These are phyloP conservation scores for Mesorhabditis spiculigera DNA, from an alignment of 2,888 invertebrate genomes.

Conservation along the genomic window DNA sequence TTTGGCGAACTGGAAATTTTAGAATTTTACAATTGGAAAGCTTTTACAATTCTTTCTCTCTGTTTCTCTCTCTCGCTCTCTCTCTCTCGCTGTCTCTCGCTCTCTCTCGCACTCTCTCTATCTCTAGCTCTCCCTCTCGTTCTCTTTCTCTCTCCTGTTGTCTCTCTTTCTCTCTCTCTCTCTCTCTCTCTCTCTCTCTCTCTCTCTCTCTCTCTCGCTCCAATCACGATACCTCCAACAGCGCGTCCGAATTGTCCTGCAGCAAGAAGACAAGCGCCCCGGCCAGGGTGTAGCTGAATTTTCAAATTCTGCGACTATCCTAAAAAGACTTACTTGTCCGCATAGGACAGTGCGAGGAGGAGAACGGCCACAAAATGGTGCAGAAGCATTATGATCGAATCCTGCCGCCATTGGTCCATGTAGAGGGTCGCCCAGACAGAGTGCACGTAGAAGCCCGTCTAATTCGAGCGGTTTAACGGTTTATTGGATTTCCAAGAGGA, in stretches of 20 bases:
- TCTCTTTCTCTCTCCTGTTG: too few relatives aligned
- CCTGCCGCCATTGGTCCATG: conserved; percentile 61
- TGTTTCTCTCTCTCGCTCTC: too few relatives aligned
- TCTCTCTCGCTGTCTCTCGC: too few relatives aligned
- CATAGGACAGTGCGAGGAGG: conserved; percentile 36
- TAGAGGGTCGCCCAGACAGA: conserved; percentile 62
- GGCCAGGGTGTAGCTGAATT: conserved; percentile 38
- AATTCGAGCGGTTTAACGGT: conserved; percentile 22
- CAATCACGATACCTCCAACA: conserved; percentile 30
- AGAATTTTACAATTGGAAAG: too few relatives aligned
- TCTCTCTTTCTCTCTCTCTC: too few relatives aligned
- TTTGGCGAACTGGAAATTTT: conserved; percentile 30
- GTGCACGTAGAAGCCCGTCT: conserved; percentile 62
- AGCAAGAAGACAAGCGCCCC: conserved; percentile 45
- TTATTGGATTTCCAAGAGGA: background rate
- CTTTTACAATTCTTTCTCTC: too few relatives aligned
- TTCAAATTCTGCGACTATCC: background rate
- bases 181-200: too few relatives aligned
- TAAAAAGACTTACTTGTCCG: conserved; percentile 24
- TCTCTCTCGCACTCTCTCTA: too few relatives aligned
- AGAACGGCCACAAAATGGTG: conserved; percentile 48
- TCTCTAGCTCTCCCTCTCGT: too few relatives aligned
- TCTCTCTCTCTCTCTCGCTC: too few relatives aligned
- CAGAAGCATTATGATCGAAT: conserved; percentile 50
- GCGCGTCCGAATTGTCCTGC: conserved; percentile 47